Evolutionary conservation across 2,888 invertebrate genomes (phyloP).

Genomic region (Sthenelais limicola): DNA sequence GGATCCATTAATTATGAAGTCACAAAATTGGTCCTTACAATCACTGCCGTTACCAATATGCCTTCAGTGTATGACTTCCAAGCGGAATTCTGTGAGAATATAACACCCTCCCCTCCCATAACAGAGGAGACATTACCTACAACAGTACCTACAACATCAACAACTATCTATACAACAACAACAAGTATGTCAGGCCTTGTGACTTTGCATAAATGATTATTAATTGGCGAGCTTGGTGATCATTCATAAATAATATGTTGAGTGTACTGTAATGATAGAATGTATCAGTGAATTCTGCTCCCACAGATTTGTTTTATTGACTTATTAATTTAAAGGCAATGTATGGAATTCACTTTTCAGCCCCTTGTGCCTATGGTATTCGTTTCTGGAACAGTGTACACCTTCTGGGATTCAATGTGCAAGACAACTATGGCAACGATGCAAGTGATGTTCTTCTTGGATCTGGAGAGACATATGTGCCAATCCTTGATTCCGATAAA

Average conservation of each 20-base stretch:
- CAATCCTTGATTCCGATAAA: not conserved
- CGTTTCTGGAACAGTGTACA: not conserved
- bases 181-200: not conserved
- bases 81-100: no score
- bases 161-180: constrained; percentile 2
- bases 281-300: no score
- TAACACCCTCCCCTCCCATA: no score
- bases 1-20: no score
- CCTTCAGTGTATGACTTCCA: no score
- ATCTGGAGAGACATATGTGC: not conserved
- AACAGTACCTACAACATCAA: not conserved
- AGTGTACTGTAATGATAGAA: no score
- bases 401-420: not conserved
- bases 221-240: no score
- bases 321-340: not conserved
- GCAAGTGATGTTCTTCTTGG: constrained; percentile 12
- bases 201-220: no score
- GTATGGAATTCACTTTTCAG: not conserved
- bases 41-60: no score
- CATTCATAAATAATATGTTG: no score
- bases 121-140: not conserved
- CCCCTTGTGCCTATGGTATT: not conserved
- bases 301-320: no score
- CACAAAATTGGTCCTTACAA: no score
- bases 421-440: not conserved